These are phyloP conservation scores for Spodoptera picta DNA, from an alignment of 2,888 invertebrate species.

Conservation along the genomic window DNA sequence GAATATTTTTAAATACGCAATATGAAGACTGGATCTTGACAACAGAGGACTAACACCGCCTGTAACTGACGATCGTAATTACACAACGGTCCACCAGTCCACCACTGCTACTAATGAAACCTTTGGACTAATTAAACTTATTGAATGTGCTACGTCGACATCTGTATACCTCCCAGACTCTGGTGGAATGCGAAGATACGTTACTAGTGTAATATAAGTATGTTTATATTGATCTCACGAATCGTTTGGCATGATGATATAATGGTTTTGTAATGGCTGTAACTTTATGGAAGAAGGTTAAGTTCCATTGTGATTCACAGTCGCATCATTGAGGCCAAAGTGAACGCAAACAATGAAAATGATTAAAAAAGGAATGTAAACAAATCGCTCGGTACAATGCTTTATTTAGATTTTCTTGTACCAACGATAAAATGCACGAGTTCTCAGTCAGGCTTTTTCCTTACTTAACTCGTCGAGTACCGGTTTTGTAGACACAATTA, in stretches of 20 bases:
- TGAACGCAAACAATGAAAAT: conserved; percentile 45
- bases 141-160: conserved; percentile 56
- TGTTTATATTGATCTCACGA: conserved; percentile 29
- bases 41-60: conserved; percentile 59
- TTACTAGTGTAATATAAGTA: conserved; percentile 22
- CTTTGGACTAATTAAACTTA: conserved; percentile 72
- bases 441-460: conserved; percentile 24
- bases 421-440: conserved; percentile 20
- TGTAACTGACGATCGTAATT: conserved; percentile 76
- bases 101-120: conserved; percentile 69
- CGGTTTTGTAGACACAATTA: no score
- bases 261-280: conserved; percentile 44
- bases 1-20: conserved; percentile 34
- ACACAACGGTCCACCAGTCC: conserved; percentile 64
- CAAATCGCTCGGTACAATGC: conserved; percentile 30
- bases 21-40: conserved; percentile 25
- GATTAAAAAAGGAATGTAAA: conserved; percentile 39
- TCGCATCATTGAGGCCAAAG: conserved; percentile 44
- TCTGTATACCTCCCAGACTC: conserved; percentile 14
- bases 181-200: conserved; percentile 26
- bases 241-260: conserved; percentile 41
- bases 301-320: conserved; percentile 50
- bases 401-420: conserved; percentile 25
- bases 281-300: conserved; percentile 49
- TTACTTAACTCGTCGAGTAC: no score